Conservation (phyloP, 53 echinoderm and acorn worm species). For the Echinarachnius parma region DNA sequence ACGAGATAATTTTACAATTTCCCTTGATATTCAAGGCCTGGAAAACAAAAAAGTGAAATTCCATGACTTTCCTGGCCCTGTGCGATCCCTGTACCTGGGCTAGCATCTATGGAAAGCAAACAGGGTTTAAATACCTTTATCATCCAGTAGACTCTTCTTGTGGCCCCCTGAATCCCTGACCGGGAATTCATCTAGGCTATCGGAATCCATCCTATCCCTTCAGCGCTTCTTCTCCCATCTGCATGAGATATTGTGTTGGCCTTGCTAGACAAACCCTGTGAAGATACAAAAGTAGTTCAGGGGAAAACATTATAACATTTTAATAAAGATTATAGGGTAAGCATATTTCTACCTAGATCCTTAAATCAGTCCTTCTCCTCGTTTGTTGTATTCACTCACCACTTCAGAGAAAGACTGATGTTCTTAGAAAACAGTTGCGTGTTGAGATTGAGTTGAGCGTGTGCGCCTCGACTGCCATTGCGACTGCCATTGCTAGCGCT, state of each 20-base stretch:
- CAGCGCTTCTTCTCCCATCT: not conserved
- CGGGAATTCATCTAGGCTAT: conserved; percentile 69
- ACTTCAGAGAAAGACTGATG: too few relatives aligned
- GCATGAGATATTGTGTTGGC: not conserved
- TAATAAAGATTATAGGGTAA: not conserved
- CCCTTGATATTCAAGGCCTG: not conserved
- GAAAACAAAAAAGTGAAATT: not conserved
- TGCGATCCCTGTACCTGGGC: not conserved
- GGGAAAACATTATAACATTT: not conserved
- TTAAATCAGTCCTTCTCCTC: too few relatives aligned
- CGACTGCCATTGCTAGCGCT: too few relatives aligned
- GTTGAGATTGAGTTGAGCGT: too few relatives aligned
- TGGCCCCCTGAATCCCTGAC: conserved; percentile 67
- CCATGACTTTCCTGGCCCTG: not conserved
- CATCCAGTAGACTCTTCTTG: not conserved
- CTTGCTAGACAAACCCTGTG: not conserved
- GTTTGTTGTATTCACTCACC: too few relatives aligned
- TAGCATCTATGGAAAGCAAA: not conserved
- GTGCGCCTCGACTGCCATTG: too few relatives aligned
- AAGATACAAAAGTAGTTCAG: not conserved
- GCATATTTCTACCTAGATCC: too few relatives aligned
- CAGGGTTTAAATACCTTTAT: conserved; percentile 8
- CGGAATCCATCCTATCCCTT: conserved; percentile 57
- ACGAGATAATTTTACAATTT: too few relatives aligned
- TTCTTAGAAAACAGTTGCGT: too few relatives aligned